phyloP scores from a whole-genome alignment of 2,113 vertebrate species.

The Orycteropus afer region DNA sequence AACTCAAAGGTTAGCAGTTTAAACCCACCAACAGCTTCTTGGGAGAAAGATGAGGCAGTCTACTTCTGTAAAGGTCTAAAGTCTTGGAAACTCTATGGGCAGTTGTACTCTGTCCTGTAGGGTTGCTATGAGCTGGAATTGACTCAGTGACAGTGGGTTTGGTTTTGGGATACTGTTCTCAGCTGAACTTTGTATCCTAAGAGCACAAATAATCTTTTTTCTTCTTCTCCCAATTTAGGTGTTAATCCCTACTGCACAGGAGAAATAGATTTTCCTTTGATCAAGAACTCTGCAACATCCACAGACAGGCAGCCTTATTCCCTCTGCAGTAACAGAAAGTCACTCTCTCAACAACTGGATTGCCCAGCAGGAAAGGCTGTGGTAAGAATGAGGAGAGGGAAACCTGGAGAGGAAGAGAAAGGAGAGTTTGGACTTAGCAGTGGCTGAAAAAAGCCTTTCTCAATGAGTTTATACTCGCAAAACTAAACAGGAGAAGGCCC shows the following conservation, averaged over 20 bases:
- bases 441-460: accelerated
- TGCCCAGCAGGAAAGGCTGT: conserved; percentile 79
- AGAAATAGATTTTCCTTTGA: conserved; percentile 81
- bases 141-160: too few species aligned
- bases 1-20: too few species aligned
- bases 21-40: too few species aligned
- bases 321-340: conserved; percentile 90
- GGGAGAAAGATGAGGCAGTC: too few species aligned
- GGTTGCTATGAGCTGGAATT: too few species aligned
- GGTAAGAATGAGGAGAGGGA: conserved; percentile 75
- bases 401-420: accelerated
- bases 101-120: too few species aligned
- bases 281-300: conserved; percentile 75
- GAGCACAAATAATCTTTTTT: background rate
- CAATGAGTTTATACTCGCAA: accelerated
- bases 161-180: background rate
- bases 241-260: conserved; percentile 89
- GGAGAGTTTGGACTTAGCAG: accelerated
- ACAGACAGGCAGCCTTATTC: conserved; percentile 72
- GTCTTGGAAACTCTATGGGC: too few species aligned
- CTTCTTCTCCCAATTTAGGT: conserved; percentile 79
- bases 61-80: too few species aligned
- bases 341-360: conserved; percentile 95
- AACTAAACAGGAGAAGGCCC: background rate
- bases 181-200: background rate